These are phyloP conservation scores for Naja naja DNA, from an alignment of 2,113 vertebrate species.

Conservation along the genomic window DNA sequence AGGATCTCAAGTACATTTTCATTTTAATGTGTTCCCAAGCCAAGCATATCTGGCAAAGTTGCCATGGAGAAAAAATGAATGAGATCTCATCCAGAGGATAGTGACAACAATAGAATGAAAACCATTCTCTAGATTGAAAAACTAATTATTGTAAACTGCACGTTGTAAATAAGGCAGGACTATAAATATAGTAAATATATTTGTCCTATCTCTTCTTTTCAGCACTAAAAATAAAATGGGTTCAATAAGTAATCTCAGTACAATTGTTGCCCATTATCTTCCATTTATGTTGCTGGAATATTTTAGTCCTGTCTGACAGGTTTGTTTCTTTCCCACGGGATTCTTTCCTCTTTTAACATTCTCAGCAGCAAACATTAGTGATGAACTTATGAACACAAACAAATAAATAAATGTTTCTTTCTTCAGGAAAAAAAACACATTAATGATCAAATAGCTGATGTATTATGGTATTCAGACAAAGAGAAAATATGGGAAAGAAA, in stretches of 20 bases:
- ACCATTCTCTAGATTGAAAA: slow-evolving; percentile 39
- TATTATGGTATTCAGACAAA: slow-evolving; percentile 9
- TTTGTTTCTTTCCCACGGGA: slow-evolving; percentile 29
- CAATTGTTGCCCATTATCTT: slow-evolving; percentile 52
- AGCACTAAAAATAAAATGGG: slow-evolving; percentile 54
- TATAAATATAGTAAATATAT: slow-evolving; percentile 49
- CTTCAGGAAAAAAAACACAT: slow-evolving; percentile 40
- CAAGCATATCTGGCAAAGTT: slow-evolving; percentile 63
- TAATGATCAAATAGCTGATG: slow-evolving; percentile 32
- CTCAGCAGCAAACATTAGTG: slow-evolving; percentile 50
- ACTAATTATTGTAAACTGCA: not conserved
- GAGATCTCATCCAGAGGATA: slow-evolving; percentile 54
- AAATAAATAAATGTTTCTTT: slow-evolving; percentile 44
- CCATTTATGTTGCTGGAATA: slow-evolving; percentile 49
- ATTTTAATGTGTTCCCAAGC: slow-evolving; percentile 71
- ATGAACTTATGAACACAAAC: slow-evolving; percentile 54
- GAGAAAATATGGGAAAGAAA: slow-evolving; percentile 23
- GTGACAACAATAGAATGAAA: slow-evolving; percentile 54
- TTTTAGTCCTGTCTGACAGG: slow-evolving; percentile 47
- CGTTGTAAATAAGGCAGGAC: slow-evolving; percentile 43
- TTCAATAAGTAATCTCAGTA: slow-evolving; percentile 62
- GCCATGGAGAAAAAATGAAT: slow-evolving; percentile 63
- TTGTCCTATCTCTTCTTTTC: slow-evolving; percentile 38
- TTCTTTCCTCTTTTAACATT: slow-evolving; percentile 38
- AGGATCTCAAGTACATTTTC: slow-evolving; percentile 62